Evolutionary conservation across 2,113 vertebrate genomes (phyloP), one percentile per base, ranked within the genome.

Genomic region (Nesogale talazaci): DNA sequence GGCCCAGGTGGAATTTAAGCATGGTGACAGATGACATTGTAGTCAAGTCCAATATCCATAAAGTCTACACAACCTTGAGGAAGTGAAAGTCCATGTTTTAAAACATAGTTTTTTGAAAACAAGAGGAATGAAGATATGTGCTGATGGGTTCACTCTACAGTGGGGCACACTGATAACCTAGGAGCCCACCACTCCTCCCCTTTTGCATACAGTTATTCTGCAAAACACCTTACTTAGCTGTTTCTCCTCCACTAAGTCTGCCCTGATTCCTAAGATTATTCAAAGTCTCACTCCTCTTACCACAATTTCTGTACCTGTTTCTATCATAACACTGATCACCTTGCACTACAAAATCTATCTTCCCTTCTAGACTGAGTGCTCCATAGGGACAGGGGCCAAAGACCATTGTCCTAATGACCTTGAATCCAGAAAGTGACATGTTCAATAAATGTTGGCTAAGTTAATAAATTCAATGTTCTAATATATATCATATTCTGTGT

Each of bases 311-410:
- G 36, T 15, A 8, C 42, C 34, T 72, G 38, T n/a, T 52, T 79
- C 69, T 25, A 29, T 19, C 80, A 22, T 12, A 29, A 2, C 25
- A 38, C 38, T 7, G 25, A n/a, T 36, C 69, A 75, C 31, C 72
- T 16, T 3, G 5, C 1, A 2, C 27, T 4, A 0, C 11, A 25
- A 31, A 19, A 4, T 27, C 42, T 67, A 8, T 61, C n/a, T 76
- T 29, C 11, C 4, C 6, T 4, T 3, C 6, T 23, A 36, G 17
- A 74, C 1, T 25, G 56, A 57, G 25, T 19, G 2, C 11, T 38
- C 31, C 85, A 82, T 27, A 83, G 59, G 59, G 23, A 31, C 81
- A 59, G 81, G 59, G 59, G 23, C 34, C 81, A 59, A 57, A 25
- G 12, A 22, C 38, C 10, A 34, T 5, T 1, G 56, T 31, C 72